Evolutionary conservation across 2,797 vertebrate genomes (phyloP), one percentile per base, ranked within the genome.

Genomic region (Enteromius radiatus): DNA sequence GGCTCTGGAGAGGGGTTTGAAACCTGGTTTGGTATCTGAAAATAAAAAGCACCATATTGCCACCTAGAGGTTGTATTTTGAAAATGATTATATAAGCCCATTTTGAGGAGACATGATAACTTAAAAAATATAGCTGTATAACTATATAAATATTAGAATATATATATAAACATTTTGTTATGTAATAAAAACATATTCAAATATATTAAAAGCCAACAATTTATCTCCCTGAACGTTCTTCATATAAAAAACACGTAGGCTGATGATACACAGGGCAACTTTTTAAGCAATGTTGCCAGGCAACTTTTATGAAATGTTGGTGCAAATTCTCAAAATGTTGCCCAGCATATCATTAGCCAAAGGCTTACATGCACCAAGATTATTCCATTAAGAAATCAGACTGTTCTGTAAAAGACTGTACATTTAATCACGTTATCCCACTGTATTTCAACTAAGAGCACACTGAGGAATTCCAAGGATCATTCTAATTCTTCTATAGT

Each of bases 61-160:
- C 84, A 82, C 61, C 80, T 82, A 74, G 68, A 73, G 84, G 28
- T 76, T 28, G 31, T 63, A 11, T 47, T 80, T 61, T 21, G 54
- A 36, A 63, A 47, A 19, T 36, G 0, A 59, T 70, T 45, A 68
- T 10, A 21, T 31, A 74, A 56, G 2, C 12, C 49, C 21, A 38
- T 15, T 52, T 73, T 52, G 17, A 21, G 9, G 12, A 45, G 31
- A 56, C 8, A 56, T n/a, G 17, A 38, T n/a, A 9, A 9, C 52
- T 56, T 11, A 6, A 8, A 10, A 47, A 19, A 21, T 52, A 47
- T 49, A 19, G 36, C 36, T 38, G 7, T 38, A n/a, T n/a, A n/a
- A n/a, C 4, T 47, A 47, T 47, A 47, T 5, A 15, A n/a, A n/a
- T n/a, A n/a, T n/a, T n/a, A n/a, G n/a, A n/a, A n/a, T n/a, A n/a